Evolutionary conservation across 2,797 vertebrate genomes (phyloP).

Genomic region (Takifugu rubripes): DNA sequence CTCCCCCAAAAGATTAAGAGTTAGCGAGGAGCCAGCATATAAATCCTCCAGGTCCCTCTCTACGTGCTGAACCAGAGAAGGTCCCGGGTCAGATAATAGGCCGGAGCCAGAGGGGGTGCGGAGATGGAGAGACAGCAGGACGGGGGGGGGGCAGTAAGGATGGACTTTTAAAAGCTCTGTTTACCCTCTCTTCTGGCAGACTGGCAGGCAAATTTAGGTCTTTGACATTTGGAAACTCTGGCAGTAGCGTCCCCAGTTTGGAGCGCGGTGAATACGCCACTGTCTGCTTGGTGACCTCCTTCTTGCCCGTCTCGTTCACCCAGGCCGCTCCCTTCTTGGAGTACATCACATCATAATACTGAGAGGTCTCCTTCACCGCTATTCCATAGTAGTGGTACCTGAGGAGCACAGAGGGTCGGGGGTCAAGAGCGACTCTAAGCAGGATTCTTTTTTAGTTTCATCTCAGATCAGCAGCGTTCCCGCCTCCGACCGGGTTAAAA

Average conservation of each 20-base stretch:
- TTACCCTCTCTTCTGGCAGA: conserved; percentile 99
- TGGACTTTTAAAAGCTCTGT: conserved; percentile 75
- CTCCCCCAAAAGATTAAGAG: conserved; percentile 81
- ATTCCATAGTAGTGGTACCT: conserved; percentile 99
- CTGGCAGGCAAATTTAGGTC: conserved; percentile 98
- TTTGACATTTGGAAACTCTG: conserved; percentile 99
- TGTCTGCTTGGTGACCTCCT: conserved; percentile 99
- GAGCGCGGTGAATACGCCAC: conserved; percentile 99
- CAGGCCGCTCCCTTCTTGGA: conserved; percentile 99
- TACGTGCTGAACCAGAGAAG: conserved; percentile 72
- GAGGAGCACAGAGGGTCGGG: conserved; percentile 4
- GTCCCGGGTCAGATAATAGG: conserved; percentile 68
- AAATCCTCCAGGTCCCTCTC: conserved; percentile 79
- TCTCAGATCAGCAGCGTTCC: no score
- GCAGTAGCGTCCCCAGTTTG: conserved; percentile 97
- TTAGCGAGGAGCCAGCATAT: conserved; percentile 77
- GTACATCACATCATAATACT: conserved; percentile 99
- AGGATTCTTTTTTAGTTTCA: no score
- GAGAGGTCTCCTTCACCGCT: conserved; percentile 96
- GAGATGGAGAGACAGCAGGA: conserved; percentile 50
- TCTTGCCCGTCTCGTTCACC: conserved; percentile 98
- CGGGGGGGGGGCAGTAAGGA: conserved; percentile 45
- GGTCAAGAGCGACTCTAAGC: not conserved
- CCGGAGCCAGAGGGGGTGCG: conserved; percentile 66
- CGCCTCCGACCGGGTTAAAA: no score